Conservation (phyloP, 1,140 invertebrate genomes). For the Linepithema humile region DNA sequence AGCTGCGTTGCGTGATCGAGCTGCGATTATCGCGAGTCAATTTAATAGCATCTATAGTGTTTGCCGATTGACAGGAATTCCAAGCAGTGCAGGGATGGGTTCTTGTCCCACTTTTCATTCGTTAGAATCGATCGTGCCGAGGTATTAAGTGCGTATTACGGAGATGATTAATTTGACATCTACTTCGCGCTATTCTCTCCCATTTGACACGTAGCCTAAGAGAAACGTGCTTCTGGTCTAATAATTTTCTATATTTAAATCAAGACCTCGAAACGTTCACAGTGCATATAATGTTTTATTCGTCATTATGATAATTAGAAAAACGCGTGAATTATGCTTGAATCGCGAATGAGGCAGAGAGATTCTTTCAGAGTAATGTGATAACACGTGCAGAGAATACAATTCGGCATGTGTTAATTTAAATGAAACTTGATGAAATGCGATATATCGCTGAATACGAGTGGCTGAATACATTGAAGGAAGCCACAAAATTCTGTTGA, state of each 20-base stretch:
- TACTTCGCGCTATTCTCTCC: neutral
- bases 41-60: conserved; percentile 50
- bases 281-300: neutral
- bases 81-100: conserved; percentile 32
- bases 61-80: conserved; percentile 58
- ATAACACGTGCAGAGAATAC: neutral
- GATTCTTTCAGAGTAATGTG: neutral
- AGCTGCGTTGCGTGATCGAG: neutral
- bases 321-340: neutral
- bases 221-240: neutral
- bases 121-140: conserved; percentile 64
- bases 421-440: neutral
- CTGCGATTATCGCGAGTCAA: neutral
- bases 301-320: conserved; percentile 23
- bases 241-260: conserved; percentile 56
- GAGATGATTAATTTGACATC: conserved; percentile 73
- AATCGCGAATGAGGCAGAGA: neutral
- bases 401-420: conserved; percentile 8
- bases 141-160: conserved; percentile 70
- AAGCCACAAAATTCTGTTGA: conserved; percentile 11
- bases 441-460: conserved; percentile 1
- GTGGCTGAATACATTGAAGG: neutral
- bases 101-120: conserved; percentile 71
- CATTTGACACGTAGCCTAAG: neutral
- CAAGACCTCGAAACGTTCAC: conserved; percentile 8